A percentile compares a stretch with the other conserved stretches of the same genome.
These are phyloP conservation scores for Ivindomyrus marchei DNA, from an alignment of 2,113 vertebrate genomes.

Conservation along the genomic window DNA sequence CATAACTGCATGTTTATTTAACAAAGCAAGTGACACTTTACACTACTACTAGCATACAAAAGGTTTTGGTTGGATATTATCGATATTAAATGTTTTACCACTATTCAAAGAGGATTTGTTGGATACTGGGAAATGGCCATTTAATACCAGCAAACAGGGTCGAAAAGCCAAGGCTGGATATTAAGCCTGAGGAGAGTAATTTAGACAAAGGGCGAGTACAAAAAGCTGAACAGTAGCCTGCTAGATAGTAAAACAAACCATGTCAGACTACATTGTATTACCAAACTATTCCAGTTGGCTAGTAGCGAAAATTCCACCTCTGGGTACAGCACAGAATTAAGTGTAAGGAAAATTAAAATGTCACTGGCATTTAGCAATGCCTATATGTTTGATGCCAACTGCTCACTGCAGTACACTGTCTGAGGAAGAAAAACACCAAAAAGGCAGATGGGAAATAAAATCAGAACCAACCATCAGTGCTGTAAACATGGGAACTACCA, in stretches of 20 bases:
- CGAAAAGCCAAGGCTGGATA: neutral
- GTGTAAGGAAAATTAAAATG: neutral
- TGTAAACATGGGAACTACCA: constrained; percentile 84
- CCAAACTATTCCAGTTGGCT: neutral
- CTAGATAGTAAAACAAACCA: neutral
- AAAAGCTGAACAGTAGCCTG: neutral
- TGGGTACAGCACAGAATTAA: neutral
- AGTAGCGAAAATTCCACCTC: neutral
- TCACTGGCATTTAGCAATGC: neutral
- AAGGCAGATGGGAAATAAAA: neutral
- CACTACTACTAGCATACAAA: neutral
- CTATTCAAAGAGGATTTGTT: neutral
- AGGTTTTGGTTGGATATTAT: neutral
- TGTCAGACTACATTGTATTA: neutral
- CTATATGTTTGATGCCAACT: neutral
- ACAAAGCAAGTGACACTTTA: neutral
- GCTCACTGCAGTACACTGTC: neutral
- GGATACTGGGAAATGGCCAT: neutral
- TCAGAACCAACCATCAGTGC: constrained; percentile 69
- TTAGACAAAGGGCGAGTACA: neutral
- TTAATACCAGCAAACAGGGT: neutral
- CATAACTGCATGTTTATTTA: neutral
- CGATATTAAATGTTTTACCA: neutral
- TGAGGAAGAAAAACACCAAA: neutral
- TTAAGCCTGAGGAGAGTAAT: neutral